phyloP scores from a whole-genome alignment of 2,797 vertebrate species.

The Enteromius paludinosus region DNA sequence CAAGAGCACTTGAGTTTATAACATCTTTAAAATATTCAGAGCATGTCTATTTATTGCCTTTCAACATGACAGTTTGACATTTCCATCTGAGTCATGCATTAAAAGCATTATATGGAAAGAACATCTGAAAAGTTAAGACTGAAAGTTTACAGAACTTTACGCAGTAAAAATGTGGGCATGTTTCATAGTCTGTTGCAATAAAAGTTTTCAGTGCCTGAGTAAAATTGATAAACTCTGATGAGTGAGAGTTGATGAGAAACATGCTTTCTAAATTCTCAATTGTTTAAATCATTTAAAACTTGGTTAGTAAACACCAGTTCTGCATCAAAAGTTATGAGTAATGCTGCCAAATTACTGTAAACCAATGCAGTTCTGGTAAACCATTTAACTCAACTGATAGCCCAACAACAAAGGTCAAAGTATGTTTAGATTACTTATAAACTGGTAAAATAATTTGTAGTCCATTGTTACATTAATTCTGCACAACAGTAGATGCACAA shows the following conservation, averaged over 20 bases:
- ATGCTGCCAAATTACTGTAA: neutral
- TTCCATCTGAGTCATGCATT: slow-evolving; percentile 22
- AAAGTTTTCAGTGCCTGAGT: neutral
- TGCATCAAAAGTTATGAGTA: neutral
- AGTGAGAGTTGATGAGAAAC: neutral
- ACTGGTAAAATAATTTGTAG: neutral
- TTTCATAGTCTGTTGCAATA: neutral
- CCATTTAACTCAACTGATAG: neutral
- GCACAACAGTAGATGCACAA: neutral
- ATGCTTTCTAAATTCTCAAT: neutral
- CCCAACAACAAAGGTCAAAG: neutral
- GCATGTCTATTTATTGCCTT: slow-evolving; percentile 14
- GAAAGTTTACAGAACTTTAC: neutral
- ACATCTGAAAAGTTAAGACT: slow-evolving; percentile 6
- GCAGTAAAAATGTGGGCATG: neutral
- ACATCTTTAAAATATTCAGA: slow-evolving; percentile 24
- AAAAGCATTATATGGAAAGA: slow-evolving; percentile 5
- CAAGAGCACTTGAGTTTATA: neutral
- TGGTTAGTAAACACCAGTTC: neutral
- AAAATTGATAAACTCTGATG: neutral
- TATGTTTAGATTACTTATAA: neutral
- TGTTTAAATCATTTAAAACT: neutral
- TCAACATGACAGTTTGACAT: slow-evolving; percentile 8
- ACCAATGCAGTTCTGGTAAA: neutral
- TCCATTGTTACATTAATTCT: neutral